Base-by-base conservation (phyloP, 64 coral and sea anemone genomes). In the Montipora cactus region DNA sequence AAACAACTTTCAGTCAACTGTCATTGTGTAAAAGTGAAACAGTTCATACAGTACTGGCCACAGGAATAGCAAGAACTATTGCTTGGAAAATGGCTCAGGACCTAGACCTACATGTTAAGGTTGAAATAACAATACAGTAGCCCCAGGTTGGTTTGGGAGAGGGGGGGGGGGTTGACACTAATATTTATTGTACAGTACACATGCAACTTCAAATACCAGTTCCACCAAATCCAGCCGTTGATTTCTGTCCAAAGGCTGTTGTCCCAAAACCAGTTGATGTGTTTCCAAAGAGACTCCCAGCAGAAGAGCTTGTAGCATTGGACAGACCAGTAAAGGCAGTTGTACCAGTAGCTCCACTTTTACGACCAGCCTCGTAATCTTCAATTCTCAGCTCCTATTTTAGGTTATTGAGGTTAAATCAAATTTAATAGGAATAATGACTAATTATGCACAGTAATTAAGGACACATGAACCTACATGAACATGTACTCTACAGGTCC, bases 321-420 rank as follows among this genome's bases (percentile, higher is more conserved):
- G 94, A 89, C 69, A 97, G 44, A 8, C 96, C 92, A 49, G 82
- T 12, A 50, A 86, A 86, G 9, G 84, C 93, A 61, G 95, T 92
- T 14, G 77, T 10, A 9, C 49, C 81, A 52, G 92, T 67, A 6
- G 95, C 82, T 49, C 92, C 95, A 75, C 77, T 82, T 83, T 97
- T 97, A 49, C 96, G 96, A 47, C 96, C 96, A 49, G 91, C 80
- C 69, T 93, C 81, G 53, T 97, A 97, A 83, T 97, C 96, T 74
- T 97, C 96, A 80, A 94, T 81, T 57, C 96, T 89, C 59, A 97
- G 80, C 71, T 97, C 96, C 96, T 97, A 78, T 16, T 55, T 15
- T 1, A 37, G 8, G 23, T 8, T 5, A 49, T 55, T 15, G 13
- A 37, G 8, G 23, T 8, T 5, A 49, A 49, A 44, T 77, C 12